Base-by-base conservation (phyloP, 2,113 vertebrate species). In the Dasyornis broadbenti region DNA sequence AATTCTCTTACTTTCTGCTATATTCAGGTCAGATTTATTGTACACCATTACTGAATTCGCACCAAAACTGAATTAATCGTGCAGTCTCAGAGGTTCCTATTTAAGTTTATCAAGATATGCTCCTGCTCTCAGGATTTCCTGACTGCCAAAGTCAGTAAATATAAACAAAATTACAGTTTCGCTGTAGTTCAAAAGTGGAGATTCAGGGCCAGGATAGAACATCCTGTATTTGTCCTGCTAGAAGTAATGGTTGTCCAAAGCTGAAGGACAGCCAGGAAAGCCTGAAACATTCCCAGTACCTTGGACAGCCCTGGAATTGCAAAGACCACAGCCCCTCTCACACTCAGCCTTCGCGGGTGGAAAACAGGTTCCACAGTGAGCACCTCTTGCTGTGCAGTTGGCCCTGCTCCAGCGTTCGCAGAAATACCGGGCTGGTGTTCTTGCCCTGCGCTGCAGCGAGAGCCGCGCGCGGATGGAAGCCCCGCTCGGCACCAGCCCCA, bases 21-120 rank as follows among this genome's bases (percentile, higher is more conserved):
- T 53, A 94, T 91, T 95, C 95, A 89, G 95, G 95, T 84, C 87
- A 96, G 72, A 97, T 97, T 97, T 97, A 97, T 96, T 96, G 28
- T 91, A 54, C 42, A 68, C 39, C 75, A 33, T 81, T 93, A 91
- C 85, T 72, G 90, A 95, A 96, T 95, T 94, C 92, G 37, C 78
- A 59, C 49, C 68, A 86, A 91, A 78, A 91, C 47, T 56, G 27
- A 90, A 90, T 86, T 90, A 96, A 94, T 49, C 11, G 39, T 47
- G 72, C 52, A 68, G 35, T 59, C 88, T 86, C 69, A 71, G 63
- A 45, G 84, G 52, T 39, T 87, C 28, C 89, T 89, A 72, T 93
- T 97, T 90, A 61, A 94, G 66, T 76, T 60, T 86, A 96, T 94
- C 89, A 60, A 89, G 82, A 85, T 80, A 56, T n/a, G 82, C 85